Conservation (phyloP, 1,140 invertebrate genomes). For the Apis cerana region DNA sequence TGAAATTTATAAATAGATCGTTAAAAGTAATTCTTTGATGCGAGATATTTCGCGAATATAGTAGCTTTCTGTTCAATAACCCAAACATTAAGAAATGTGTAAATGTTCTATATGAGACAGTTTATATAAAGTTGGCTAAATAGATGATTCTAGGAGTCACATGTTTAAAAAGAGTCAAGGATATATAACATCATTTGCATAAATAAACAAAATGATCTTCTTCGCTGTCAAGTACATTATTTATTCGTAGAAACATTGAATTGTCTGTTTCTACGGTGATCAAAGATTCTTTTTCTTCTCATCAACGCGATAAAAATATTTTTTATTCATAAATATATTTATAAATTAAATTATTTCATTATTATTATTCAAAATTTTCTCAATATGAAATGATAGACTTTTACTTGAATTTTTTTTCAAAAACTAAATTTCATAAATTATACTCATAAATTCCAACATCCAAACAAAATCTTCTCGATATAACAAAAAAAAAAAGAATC, state of each 20-base stretch:
- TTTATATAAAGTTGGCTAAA: neutral
- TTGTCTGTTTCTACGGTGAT: neutral
- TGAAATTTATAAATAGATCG: neutral
- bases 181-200: neutral
- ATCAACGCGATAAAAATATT: no score
- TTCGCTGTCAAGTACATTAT: conserved; percentile 7
- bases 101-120: neutral
- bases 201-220: conserved; percentile 27
- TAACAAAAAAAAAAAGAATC: no score
- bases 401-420: no score
- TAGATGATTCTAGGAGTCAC: neutral
- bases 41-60: neutral
- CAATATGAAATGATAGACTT: no score
- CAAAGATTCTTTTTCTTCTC: neutral
- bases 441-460: no score
- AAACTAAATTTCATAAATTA: no score
- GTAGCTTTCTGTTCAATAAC: neutral
- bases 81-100: neutral
- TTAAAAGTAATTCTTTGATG: neutral
- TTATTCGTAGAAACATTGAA: neutral
- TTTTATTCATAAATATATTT: no score
- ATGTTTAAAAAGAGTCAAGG: conserved; percentile 3
- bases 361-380: no score
- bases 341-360: no score
- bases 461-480: no score